Percentiles rank a stretch among this genome's conserved stretches.
phyloP scores from a whole-genome alignment of 2,888 invertebrate species.

The Euphydryas editha region DNA sequence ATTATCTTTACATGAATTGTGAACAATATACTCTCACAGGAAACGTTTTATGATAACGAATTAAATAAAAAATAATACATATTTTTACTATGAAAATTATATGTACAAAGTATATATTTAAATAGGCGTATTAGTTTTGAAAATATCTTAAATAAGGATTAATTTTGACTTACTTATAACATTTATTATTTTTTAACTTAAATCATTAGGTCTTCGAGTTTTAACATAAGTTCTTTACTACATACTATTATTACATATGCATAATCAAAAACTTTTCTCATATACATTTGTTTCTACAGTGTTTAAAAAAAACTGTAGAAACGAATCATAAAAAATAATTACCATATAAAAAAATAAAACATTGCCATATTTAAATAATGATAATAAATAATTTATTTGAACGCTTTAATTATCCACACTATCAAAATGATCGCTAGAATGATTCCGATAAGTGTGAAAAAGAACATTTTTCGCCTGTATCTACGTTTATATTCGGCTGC shows the following conservation, averaged over 20 bases:
- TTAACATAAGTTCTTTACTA: not conserved
- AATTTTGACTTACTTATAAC: not conserved
- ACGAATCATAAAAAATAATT: not conserved
- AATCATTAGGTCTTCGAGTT: not conserved
- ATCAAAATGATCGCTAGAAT: constrained; percentile 87
- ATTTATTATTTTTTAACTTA: not conserved
- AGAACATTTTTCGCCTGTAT: constrained; percentile 89
- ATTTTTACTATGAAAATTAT: not conserved
- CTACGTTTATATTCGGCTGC: constrained; percentile 90
- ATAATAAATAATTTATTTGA: constrained; percentile 65
- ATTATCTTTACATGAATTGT: not conserved
- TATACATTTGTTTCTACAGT: not conserved
- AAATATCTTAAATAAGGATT: not conserved
- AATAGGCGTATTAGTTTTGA: not conserved
- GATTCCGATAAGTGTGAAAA: constrained; percentile 86
- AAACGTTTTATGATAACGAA: not conserved
- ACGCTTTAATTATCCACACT: constrained; percentile 85
- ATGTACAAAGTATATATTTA: not conserved
- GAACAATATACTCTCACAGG: not conserved
- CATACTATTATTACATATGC: not conserved
- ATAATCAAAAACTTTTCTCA: not conserved
- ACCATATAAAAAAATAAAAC: no score
- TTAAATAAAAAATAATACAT: not conserved
- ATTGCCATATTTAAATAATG: not conserved
- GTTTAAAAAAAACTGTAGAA: not conserved